Evolutionary conservation across 2,797 vertebrate species (phyloP), one percentile per base, ranked within the genome.

Genomic region (Chlorospingus semifuscus): DNA sequence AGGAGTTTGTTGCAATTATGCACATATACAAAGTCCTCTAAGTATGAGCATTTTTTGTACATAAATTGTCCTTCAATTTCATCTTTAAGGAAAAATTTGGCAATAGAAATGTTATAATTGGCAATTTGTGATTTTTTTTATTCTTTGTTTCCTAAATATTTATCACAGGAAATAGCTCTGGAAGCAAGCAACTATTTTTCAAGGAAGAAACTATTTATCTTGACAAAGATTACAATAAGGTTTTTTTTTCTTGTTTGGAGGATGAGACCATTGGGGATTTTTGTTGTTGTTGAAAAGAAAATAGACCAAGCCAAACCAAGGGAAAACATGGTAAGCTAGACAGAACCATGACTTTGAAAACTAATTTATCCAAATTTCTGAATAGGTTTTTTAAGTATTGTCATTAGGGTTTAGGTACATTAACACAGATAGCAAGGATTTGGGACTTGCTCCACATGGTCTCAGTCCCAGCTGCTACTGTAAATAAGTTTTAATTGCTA

Each of bases 181-280:
- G 15, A 41, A 83, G 7, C 3, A 83, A 76, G 8, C 16, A 56
- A 26, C 3, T 27, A 8, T 78, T 72, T 89, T 69, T 57, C 15
- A 30, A 24, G 11, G 29, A 23, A 86, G 18, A 50, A 80, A 44
- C 41, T 52, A 21, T 41, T 88, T 50, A 47, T 14, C 20, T 29
- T 21, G 8, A 29, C 18, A 76, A 70, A 6, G 18, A 77, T 76
- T 85, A 47, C 5, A 23, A 13, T 15, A 37, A 64, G 20, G 4
- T 1, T 80, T 60, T 29, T 29, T 22, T 23, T 87, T 76, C 55
- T 80, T 32, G 8, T 59, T 68, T 2, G 0, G 24, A 23, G 9
- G 14, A 24, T 1, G 1, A 23, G 2, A 13, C 0, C 0, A 0
- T 15, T 37, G 22, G 6, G 19, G 11, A 13, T 7, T 15, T 15